A percentile compares a stretch with the other conserved stretches of the same genome.
Evolutionary conservation across 2,797 vertebrate genomes (phyloP).

Genomic region (Mastacembelus armatus): DNA sequence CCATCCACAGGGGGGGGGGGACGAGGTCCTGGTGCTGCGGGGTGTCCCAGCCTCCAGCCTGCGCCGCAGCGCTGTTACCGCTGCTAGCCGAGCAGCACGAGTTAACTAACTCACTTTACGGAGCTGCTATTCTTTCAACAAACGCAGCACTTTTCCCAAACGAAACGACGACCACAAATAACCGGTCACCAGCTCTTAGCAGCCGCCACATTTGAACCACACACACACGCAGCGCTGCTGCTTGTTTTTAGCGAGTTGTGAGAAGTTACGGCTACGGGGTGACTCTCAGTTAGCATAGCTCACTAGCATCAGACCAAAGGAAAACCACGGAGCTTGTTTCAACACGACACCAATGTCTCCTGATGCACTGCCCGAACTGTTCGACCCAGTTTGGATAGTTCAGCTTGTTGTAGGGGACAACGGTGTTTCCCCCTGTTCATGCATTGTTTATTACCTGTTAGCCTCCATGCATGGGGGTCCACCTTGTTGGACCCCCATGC

Average conservation of each 20-base stretch:
- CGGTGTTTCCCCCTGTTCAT: constrained; percentile 37
- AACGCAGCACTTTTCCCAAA: neutral
- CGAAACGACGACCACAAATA: neutral
- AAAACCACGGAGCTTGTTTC: constrained; percentile 37
- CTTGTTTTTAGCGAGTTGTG: constrained; percentile 2
- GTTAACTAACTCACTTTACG: constrained; percentile 49
- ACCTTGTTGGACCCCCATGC: constrained; percentile 54
- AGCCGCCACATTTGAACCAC: rapidly evolving
- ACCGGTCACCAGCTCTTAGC: rapidly evolving
- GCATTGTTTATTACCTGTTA: constrained; percentile 63
- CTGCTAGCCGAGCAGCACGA: constrained; percentile 64
- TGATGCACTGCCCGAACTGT: too few species aligned
- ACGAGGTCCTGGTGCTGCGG: constrained; percentile 54
- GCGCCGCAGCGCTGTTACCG: neutral
- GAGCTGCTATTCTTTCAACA: neutral
- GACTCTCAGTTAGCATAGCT: constrained; percentile 72
- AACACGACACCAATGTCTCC: constrained; percentile 11
- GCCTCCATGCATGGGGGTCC: constrained; percentile 62
- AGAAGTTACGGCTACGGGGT: constrained; percentile 37
- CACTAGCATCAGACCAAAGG: constrained; percentile 38
- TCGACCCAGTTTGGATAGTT: neutral
- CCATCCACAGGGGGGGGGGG: constrained; percentile 14
- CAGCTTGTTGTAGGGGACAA: neutral
- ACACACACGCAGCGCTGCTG: too few species aligned
- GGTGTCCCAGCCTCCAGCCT: constrained; percentile 29